These are phyloP conservation scores for Boloria euphrosyne DNA, from an alignment of 2,888 invertebrate species.

Conservation along the genomic window DNA sequence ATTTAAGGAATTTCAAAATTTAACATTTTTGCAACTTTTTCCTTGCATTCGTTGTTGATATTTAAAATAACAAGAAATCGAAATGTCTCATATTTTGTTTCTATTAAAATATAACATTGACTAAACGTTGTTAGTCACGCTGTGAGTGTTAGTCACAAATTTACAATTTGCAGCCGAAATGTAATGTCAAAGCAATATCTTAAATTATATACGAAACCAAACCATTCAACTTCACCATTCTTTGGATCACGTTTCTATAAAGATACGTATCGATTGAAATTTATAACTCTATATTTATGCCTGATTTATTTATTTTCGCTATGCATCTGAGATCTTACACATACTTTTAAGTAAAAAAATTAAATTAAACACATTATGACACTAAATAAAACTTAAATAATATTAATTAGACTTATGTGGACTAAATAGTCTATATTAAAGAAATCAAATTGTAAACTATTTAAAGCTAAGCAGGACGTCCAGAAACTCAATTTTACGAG, in stretches of 20 bases:
- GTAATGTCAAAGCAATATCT: constrained; percentile 14
- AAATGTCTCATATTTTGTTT: too few species aligned
- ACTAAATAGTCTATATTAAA: constrained; percentile 42
- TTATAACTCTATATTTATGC: constrained; percentile 26
- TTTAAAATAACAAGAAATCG: too few species aligned
- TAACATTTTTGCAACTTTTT: too few species aligned
- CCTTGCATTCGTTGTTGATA: too few species aligned
- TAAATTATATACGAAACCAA: constrained; percentile 24
- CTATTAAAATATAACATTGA: too few species aligned
- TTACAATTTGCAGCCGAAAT: constrained; percentile 20
- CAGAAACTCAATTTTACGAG: constrained; percentile 58
- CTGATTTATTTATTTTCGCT: constrained; percentile 31
- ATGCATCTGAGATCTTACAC: constrained; percentile 37
- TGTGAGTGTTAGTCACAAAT: not conserved
- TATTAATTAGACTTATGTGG: constrained; percentile 45
- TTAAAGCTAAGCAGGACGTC: constrained; percentile 79
- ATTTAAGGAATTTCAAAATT: too few species aligned
- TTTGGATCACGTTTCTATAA: constrained; percentile 32
- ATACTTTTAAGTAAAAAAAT: constrained; percentile 32
- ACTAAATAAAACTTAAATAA: constrained; percentile 42
- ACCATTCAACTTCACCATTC: constrained; percentile 23
- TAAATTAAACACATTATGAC: constrained; percentile 36
- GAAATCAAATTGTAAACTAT: constrained; percentile 60
- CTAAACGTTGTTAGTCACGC: too few species aligned
- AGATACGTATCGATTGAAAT: constrained; percentile 24